Percentiles rank a stretch among this genome's conserved stretches.
Conservation (phyloP, 2,797 vertebrate species). For the Rhynchonycteris naso region DNA sequence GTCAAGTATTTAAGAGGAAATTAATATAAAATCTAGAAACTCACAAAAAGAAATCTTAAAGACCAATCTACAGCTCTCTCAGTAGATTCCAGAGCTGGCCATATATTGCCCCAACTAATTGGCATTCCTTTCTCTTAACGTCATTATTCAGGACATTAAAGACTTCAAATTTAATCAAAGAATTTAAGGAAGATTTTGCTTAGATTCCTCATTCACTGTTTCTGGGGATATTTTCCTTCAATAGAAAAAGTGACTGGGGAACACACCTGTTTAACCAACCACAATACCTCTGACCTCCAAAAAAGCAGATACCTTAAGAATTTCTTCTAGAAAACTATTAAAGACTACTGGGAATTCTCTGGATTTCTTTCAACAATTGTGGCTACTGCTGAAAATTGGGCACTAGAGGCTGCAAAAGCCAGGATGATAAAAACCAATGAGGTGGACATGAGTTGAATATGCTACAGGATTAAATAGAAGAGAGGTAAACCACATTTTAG, state of each 20-base stretch:
- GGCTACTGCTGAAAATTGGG: not conserved
- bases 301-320: not conserved
- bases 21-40: not conserved
- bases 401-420: not conserved
- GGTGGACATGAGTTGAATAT: fast-evolving
- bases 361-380: not conserved
- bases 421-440: not conserved
- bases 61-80: not conserved
- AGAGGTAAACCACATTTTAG: not conserved
- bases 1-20: not conserved
- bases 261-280: not conserved
- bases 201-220: not conserved
- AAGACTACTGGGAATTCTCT: not conserved
- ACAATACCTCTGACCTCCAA: not conserved
- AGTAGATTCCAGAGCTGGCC: not conserved
- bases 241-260: not conserved
- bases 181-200: not conserved
- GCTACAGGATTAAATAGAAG: not conserved
- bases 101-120: not conserved
- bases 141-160: not conserved
- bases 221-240: not conserved
- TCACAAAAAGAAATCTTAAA: not conserved
- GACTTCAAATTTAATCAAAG: not conserved
- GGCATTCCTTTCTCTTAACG: not conserved
- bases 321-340: not conserved